Conservation (phyloP, 2,113 vertebrate species). For the Neotragus moschatus region DNA sequence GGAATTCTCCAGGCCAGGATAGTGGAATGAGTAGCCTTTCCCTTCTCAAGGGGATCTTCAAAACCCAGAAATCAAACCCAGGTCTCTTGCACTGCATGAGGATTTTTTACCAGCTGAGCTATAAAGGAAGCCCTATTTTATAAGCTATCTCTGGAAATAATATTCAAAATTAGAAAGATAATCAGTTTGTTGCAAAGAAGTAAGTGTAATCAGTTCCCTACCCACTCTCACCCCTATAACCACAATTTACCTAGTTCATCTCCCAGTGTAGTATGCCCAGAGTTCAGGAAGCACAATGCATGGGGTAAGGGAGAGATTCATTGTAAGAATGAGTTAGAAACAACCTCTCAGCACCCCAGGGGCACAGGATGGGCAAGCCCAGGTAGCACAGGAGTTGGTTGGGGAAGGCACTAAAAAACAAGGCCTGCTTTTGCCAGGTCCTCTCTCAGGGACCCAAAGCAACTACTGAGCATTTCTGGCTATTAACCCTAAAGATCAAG, state of each 20-base stretch:
- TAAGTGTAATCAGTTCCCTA: background rate
- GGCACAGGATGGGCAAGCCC: background rate
- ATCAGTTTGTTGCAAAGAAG: background rate
- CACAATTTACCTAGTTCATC: background rate
- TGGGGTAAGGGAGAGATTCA: background rate
- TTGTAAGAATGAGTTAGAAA: background rate
- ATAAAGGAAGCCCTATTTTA: background rate
- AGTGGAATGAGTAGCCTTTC: background rate
- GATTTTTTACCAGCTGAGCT: background rate
- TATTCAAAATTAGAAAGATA: background rate
- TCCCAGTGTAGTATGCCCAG: background rate
- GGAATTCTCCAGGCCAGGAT: background rate
- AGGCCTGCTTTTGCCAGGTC: background rate
- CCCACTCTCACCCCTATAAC: background rate
- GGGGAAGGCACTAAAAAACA: background rate
- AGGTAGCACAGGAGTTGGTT: background rate
- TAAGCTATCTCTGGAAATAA: background rate
- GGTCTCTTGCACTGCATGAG: background rate
- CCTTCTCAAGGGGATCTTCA: background rate
- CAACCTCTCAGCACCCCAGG: background rate
- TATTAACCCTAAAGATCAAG: background rate
- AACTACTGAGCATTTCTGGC: background rate
- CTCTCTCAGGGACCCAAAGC: background rate
- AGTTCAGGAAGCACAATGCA: background rate
- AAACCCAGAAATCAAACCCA: background rate